phyloP scores from a whole-genome alignment of 2,113 vertebrate genomes.

The Paramisgurnus dabryanus region DNA sequence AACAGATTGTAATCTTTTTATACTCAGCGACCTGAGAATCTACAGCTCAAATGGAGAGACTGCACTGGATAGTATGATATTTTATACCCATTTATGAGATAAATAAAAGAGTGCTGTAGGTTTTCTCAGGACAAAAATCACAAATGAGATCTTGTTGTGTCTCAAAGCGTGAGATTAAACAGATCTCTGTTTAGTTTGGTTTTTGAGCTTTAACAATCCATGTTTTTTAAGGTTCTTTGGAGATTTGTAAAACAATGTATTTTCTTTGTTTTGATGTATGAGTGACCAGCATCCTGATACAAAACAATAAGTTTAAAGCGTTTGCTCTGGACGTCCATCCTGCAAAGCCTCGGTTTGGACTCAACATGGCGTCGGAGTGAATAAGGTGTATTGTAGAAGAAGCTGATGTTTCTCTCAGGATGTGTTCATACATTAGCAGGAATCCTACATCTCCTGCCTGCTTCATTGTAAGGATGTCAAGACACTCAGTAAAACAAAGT shows the following conservation, averaged over 20 bases:
- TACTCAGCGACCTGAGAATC: not conserved
- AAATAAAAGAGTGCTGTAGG: not conserved
- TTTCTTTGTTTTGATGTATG: too few species aligned
- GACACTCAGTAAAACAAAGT: conserved; percentile 6
- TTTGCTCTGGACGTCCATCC: too few species aligned
- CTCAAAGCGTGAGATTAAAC: not conserved
- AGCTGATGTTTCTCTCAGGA: not conserved
- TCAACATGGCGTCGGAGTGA: too few species aligned
- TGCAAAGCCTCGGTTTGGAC: too few species aligned
- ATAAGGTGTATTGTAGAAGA: not conserved
- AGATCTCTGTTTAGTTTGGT: not conserved
- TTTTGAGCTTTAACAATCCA: not conserved
- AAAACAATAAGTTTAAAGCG: too few species aligned
- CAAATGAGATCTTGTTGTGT: not conserved
- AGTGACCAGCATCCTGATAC: too few species aligned
- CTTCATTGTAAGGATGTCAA: conserved; percentile 15
- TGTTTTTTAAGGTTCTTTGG: too few species aligned
- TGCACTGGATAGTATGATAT: not conserved
- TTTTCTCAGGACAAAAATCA: conserved; percentile 1
- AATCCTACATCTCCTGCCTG: not conserved
- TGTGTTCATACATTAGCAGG: not conserved
- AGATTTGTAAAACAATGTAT: too few species aligned
- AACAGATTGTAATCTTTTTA: conserved; percentile 29
- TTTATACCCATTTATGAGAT: not conserved
- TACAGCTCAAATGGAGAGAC: not conserved